Evolutionary conservation across 2,888 invertebrate genomes (phyloP).

Genomic region (Galerucella calmariensis): DNA sequence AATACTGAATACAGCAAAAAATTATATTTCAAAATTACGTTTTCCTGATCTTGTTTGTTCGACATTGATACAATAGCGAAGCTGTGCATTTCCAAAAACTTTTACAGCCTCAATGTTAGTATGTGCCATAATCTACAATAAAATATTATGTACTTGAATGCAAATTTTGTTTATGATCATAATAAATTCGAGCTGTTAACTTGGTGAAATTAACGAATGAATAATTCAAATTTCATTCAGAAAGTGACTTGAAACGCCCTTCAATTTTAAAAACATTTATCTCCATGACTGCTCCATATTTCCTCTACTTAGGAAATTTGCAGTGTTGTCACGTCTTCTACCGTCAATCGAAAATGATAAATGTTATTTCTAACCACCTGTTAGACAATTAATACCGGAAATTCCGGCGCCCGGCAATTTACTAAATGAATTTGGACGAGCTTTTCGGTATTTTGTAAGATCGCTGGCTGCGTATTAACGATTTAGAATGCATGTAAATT

Average conservation of each 20-base stretch:
- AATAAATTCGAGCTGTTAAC: too few relatives aligned
- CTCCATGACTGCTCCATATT: neutral
- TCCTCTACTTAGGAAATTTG: neutral
- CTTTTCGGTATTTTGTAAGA: constrained; percentile 49
- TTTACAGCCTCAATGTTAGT: too few relatives aligned
- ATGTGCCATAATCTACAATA: too few relatives aligned
- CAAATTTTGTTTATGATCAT: too few relatives aligned
- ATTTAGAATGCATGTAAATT: neutral
- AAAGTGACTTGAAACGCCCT: neutral
- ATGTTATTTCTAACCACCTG: constrained; percentile 50
- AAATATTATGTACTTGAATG: too few relatives aligned
- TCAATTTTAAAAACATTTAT: neutral
- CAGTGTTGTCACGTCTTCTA: constrained; percentile 19
- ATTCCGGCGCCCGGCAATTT: constrained; percentile 50
- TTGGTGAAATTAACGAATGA: neutral
- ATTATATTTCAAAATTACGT: too few relatives aligned
- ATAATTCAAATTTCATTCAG: neutral
- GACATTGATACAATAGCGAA: too few relatives aligned
- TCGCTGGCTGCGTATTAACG: neutral
- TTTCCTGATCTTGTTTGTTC: too few relatives aligned
- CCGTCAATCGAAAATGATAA: constrained; percentile 29
- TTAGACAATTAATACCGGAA: constrained; percentile 52
- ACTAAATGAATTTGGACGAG: constrained; percentile 52
- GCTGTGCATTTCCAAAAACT: too few relatives aligned
- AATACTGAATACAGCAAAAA: too few relatives aligned